Base-by-base conservation (phyloP, 2,113 vertebrate genomes). In the Notarius lentiginosus region DNA sequence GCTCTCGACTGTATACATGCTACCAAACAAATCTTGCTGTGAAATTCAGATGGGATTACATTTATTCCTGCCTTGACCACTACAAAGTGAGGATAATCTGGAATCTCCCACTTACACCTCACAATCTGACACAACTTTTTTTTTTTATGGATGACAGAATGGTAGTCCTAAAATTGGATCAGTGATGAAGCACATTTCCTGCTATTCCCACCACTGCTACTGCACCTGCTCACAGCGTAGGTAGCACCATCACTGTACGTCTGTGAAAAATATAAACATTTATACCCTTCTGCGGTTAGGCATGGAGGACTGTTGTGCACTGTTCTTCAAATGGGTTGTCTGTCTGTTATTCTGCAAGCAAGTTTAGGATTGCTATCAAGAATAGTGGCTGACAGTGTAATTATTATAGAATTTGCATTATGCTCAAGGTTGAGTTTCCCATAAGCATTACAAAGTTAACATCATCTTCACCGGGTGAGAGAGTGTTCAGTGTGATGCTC, bases 91-190 rank as follows among this genome's bases (percentile, higher is more conserved):
- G 92, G 93, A 94, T 94, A 91, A 93, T 84, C 63, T 93, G 83
- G 2, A 90, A 91, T 91, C 85, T 82, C 89, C 86, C 87, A 92
- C 87, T 89, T 89, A 91, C 92, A 92, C 89, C 87, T 91, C 91
- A 87, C 85, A 84, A 88, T 92, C 92, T 92, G 90, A 92, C 93
- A 94, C 79, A 79, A 92, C 90, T 93, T 56, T 88, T 89, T 68
- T 85, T 87, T 89, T 70, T 85, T 86, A 90, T 91, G 92, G 91
- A 90, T 68, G 87, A 86, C 58, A 86, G 90, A 87, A 90, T 90
- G 87, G 89, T 83, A 80, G 92, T 88, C 92, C 65, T 91, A 92
- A 92, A 93, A 93, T 93, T 92, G 93, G 93, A 94, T 92, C 91
- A 91, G 90, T 87, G 87, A 91, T 91, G 87, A 90, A 90, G 87